Evolutionary conservation across 2,113 vertebrate species (phyloP), one percentile per base, ranked within the genome.

Genomic region (Microtus pennsylvanicus): DNA sequence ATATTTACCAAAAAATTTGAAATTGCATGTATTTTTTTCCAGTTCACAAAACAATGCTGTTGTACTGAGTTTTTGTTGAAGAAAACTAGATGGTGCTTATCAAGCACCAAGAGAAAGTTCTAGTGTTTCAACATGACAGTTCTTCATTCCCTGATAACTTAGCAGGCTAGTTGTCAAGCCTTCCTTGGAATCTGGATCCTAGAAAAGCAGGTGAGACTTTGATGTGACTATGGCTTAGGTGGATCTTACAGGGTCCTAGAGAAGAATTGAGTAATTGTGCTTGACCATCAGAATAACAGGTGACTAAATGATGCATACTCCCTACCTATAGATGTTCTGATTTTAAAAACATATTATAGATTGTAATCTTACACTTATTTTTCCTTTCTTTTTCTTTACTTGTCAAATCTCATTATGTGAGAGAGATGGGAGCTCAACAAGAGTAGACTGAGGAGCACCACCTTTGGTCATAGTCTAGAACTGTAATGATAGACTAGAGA

Each of bases 181-280:
- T 86, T 35, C 4, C 55, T n/a, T 11, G 69, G 50, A 72, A 50
- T 52, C 38, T 50, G 14, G 42, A 42, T 52, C 61, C 45, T 19
- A 19, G 19, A n/a, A 2, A n/a, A 55, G 1, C 5, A 2, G 1
- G 35, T 17, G 1, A 87, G 74, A 42, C 3, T 45, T 65, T n/a
- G 22, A 8, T 30, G 35, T 42, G 26, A 3, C 52, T 72, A 4
- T 74, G 12, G 24, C n/a, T 45, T 3, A 0, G 21, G 35, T 26
- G 16, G 42, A 35, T 70, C 61, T 42, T 21, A 52, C 55, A 35
- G 3, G 0, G 9, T 35, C 72, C 38, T 5, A 52, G 26, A 83
- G 16, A 75, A 88, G 24, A 88, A 8, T n/a, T 38, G 50, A 22
- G 8, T 2, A 10, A 28, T 70, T 28, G 5, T 12, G 4, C 26